phyloP scores from a whole-genome alignment of 1,140 invertebrate species.

The Cataglyphis hispanica region DNA sequence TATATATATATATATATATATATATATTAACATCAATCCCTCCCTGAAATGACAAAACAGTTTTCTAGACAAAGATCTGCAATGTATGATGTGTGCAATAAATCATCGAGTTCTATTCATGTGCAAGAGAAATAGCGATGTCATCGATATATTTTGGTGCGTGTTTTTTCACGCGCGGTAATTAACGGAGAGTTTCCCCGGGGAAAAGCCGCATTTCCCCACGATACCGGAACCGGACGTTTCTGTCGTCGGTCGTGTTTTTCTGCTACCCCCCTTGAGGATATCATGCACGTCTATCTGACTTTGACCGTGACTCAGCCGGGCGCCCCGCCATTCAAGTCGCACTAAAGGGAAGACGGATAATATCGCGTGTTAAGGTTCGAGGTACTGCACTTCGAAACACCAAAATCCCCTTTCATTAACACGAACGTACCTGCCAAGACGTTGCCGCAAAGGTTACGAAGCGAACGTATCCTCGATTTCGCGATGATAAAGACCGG shows the following conservation, averaged over 20 bases:
- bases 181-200: conserved; percentile 77
- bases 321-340: conserved; percentile 68
- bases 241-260: conserved; percentile 82
- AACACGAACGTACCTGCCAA: conserved; percentile 52
- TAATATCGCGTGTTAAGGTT: conserved; percentile 74
- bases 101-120: conserved; percentile 31
- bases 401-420: conserved; percentile 67
- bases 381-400: conserved; percentile 62
- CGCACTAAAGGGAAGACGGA: conserved; percentile 62
- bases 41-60: conserved; percentile 23
- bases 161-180: conserved; percentile 62
- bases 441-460: background rate
- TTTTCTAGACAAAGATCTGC: conserved; percentile 19
- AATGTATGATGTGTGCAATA: conserved; percentile 27
- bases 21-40: conserved; percentile 14
- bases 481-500: background rate
- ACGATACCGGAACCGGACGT: conserved; percentile 80
- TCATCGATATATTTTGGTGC: conserved; percentile 53
- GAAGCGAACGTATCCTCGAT: conserved; percentile 10
- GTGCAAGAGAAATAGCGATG: conserved; percentile 50
- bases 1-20: conserved; percentile 12
- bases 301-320: conserved; percentile 84
- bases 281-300: conserved; percentile 79
- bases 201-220: conserved; percentile 38
- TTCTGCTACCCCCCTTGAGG: conserved; percentile 45